Conservation (phyloP, 2,888 invertebrate genomes). For the Xanthia togata region DNA sequence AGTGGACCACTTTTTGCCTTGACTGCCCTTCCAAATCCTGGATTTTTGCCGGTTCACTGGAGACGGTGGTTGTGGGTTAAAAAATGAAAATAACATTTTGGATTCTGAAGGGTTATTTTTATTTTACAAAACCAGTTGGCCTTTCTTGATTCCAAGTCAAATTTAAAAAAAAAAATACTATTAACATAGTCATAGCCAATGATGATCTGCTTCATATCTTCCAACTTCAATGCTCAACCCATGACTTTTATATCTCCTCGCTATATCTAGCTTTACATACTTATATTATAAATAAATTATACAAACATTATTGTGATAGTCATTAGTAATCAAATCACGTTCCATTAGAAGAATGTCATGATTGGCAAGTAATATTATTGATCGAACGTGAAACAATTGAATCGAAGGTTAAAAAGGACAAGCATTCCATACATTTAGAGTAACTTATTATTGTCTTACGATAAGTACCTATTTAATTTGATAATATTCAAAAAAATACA, state of each 20-base stretch:
- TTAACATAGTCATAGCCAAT: background rate
- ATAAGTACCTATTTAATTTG: background rate
- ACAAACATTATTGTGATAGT: background rate
- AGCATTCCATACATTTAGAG: background rate
- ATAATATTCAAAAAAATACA: too few relatives aligned
- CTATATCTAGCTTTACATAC: background rate
- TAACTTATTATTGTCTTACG: background rate
- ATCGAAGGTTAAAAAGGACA: constrained; percentile 29
- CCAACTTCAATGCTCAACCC: background rate
- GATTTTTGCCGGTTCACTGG: constrained; percentile 55
- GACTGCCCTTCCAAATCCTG: constrained; percentile 60
- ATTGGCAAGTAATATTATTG: constrained; percentile 21
- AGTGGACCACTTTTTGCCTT: constrained; percentile 58
- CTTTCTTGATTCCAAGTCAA: background rate
- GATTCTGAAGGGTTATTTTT: background rate
- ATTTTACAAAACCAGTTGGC: background rate
- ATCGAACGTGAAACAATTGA: constrained; percentile 29
- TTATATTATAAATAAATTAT: background rate
- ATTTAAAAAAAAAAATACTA: background rate
- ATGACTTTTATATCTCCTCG: background rate
- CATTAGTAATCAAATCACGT: constrained; percentile 45
- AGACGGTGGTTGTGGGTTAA: constrained; percentile 26
- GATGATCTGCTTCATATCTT: background rate
- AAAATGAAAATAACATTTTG: constrained; percentile 24
- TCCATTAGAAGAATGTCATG: constrained; percentile 37